These are phyloP conservation scores for Pampus argenteus DNA, from an alignment of 2,797 vertebrate genomes.

Conservation along the genomic window DNA sequence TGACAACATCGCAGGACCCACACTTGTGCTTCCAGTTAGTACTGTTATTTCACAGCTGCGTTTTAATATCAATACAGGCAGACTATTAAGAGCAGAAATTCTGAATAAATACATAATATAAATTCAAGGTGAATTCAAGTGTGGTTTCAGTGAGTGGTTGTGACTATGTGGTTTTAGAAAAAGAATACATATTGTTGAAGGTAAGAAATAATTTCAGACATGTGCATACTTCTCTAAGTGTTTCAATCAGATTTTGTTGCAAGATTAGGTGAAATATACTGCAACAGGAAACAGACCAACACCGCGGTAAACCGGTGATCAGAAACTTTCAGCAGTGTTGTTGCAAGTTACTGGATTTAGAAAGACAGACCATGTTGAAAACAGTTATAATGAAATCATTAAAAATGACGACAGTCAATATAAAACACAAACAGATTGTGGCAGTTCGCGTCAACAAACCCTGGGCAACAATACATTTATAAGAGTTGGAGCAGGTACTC, in stretches of 20 bases:
- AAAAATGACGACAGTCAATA: background rate
- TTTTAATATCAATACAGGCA: background rate
- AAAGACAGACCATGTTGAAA: conserved; percentile 8
- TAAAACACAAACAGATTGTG: conserved; percentile 1
- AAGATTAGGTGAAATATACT: background rate
- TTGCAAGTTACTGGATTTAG: background rate
- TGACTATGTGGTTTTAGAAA: background rate
- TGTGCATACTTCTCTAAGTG: background rate
- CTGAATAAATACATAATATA: background rate
- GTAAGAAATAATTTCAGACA: too few relatives aligned
- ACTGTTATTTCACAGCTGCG: conserved; percentile 1
- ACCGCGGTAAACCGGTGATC: background rate
- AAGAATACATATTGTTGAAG: background rate
- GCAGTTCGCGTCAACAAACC: background rate
- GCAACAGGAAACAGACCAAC: background rate
- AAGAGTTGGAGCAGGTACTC: conserved; percentile 75
- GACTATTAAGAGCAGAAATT: background rate
- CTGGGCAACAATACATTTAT: background rate
- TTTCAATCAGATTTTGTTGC: conserved; percentile 3
- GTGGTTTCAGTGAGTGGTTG: background rate
- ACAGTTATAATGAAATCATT: background rate
- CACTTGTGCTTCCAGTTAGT: background rate
- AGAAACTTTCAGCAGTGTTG: conserved; percentile 11
- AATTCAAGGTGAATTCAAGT: background rate
- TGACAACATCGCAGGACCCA: conserved; percentile 15